Evolutionary conservation across 2,888 invertebrate genomes (phyloP), one percentile per base, ranked within the genome.

Genomic region (Geophilus truncorum): DNA sequence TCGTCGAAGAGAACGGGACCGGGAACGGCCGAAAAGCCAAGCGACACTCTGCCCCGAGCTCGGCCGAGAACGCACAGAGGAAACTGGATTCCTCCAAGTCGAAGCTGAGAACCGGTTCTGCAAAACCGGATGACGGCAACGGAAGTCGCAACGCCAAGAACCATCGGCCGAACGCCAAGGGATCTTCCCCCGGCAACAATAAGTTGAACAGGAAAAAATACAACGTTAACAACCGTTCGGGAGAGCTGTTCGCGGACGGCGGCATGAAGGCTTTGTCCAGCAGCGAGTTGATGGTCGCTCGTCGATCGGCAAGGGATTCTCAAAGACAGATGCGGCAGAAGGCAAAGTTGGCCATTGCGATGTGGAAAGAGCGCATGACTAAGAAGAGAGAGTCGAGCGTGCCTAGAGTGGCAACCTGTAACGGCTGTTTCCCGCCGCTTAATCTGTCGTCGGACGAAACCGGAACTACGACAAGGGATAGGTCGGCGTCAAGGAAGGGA

Each of bases 311-410:
- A 0, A 0, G 57, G 1, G 57, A 62, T 18, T 62, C 57, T 0
- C 57, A 62, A 62, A 25, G 76, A 1, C 30, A 76, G 30, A 76
- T 76, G 76, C 21, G 25, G 28, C 32, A 76, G 34, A 76, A 76
- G 12, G 76, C 34, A 4, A 30, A 76, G 12, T 18, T 76, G 76
- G 30, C 76, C 28, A 76, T 76, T 10, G 76, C 30, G 10, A 30
- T 76, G 76, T 76, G 76, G 76, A 76, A 76, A 18, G 76, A 76
- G 28, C 23, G 76, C 25, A 76, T 76, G 76, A 76, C 30, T 9
- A 76, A 76, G 76, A 76, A 76, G n/a, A 18, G 76, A 10, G 32
- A 30, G 4, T 12, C 76, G 1, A 62, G 18, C 21, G 7, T 21
- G 7, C 18, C 18, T 4, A 18, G 57, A n/a, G 4, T 18, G 23